Evolutionary conservation across 2,888 invertebrate genomes (phyloP).

Genomic region (Camponotus fellah): DNA sequence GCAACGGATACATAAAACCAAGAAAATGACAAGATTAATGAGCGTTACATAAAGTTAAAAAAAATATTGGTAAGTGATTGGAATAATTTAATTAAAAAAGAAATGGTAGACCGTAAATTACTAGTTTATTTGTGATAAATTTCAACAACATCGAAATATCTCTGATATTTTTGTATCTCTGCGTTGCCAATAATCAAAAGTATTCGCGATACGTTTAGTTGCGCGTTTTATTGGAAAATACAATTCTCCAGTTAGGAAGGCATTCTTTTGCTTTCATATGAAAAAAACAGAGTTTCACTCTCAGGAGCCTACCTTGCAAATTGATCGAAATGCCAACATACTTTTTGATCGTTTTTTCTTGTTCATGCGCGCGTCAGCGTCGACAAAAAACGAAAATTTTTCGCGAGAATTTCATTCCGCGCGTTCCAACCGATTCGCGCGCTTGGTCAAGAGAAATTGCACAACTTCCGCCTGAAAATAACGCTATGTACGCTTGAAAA

Average conservation of each 20-base stretch:
- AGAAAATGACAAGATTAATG: not conserved
- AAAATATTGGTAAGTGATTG: not conserved
- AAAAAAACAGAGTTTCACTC: constrained; percentile 38
- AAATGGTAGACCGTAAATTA: not conserved
- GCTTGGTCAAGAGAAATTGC: constrained; percentile 35
- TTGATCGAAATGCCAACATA: constrained; percentile 46
- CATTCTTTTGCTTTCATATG: constrained; percentile 56
- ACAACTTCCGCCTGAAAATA: constrained; percentile 44
- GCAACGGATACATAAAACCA: not conserved
- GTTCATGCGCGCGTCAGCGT: not conserved
- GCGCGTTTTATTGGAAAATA: constrained; percentile 65
- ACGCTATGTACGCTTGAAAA: constrained; percentile 15
- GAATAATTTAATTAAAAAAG: not conserved
- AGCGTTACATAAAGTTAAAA: not conserved
- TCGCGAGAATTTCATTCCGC: constrained; percentile 18
- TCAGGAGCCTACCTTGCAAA: constrained; percentile 59
- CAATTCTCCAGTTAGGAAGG: constrained; percentile 55
- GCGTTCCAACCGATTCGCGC: constrained; percentile 32
- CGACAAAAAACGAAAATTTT: constrained; percentile 14
- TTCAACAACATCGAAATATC: not conserved
- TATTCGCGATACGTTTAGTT: constrained; percentile 49
- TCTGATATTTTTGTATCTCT: not conserved
- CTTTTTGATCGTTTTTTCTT: constrained; percentile 18
- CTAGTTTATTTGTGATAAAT: not conserved
- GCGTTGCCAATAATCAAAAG: constrained; percentile 62